Percentiles rank a stretch among this genome's conserved stretches.
phyloP scores from a whole-genome alignment of 1,140 invertebrate genomes.

The Lepidotrigona ventralis region DNA sequence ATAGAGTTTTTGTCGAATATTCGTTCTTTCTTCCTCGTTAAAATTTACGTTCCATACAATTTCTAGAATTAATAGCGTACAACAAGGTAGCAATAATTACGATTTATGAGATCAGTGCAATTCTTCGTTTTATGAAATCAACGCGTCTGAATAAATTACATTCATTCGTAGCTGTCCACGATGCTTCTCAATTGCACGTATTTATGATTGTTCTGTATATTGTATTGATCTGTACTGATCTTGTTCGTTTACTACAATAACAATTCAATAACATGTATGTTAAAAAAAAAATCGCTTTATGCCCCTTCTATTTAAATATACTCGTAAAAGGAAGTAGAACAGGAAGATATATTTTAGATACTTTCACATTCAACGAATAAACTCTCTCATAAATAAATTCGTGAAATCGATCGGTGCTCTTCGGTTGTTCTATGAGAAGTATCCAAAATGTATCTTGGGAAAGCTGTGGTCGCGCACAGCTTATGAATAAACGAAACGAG shows the following conservation, averaged over 20 bases:
- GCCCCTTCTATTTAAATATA: background rate
- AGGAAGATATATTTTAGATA: constrained; percentile 1
- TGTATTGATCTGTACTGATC: background rate
- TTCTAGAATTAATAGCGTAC: no score
- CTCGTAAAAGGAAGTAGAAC: background rate
- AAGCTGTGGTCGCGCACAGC: background rate
- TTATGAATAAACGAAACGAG: constrained; percentile 35
- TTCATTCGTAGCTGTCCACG: background rate
- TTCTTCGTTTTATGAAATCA: constrained; percentile 58
- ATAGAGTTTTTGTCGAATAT: constrained; percentile 47
- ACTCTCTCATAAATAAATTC: background rate
- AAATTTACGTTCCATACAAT: background rate
- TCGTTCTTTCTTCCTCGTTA: constrained; percentile 33
- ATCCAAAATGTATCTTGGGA: constrained; percentile 41
- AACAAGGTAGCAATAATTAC: background rate
- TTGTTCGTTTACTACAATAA: background rate
- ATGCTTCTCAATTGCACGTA: constrained; percentile 7
- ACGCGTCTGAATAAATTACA: constrained; percentile 29
- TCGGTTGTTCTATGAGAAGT: background rate
- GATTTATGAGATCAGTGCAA: constrained; percentile 61
- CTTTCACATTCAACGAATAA: background rate
- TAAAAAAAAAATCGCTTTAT: background rate
- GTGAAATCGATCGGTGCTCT: background rate
- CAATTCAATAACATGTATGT: background rate
- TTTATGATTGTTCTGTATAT: background rate